These are phyloP conservation scores for Syngnathus rostellatus DNA, from an alignment of 2,797 vertebrate species.

Conservation along the genomic window DNA sequence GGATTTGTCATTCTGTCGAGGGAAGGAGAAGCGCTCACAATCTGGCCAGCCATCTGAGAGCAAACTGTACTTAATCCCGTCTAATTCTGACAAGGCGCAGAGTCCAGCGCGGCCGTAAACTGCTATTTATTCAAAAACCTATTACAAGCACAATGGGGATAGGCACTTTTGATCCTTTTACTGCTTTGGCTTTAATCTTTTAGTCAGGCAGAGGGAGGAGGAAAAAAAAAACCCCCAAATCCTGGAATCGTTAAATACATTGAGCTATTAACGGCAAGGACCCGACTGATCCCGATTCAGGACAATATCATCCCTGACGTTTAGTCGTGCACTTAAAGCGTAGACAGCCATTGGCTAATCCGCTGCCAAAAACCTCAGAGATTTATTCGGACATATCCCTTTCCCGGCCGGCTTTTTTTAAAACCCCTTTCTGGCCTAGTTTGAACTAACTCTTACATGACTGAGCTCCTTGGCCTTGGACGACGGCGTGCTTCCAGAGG, in stretches of 20 bases:
- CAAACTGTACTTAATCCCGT: constrained; percentile 69
- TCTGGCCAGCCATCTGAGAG: constrained; percentile 61
- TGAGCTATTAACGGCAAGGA: constrained; percentile 68
- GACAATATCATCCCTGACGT: constrained; percentile 71
- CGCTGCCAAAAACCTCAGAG: constrained; percentile 53
- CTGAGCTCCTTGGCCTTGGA: constrained; percentile 99
- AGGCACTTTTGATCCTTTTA: constrained; percentile 64
- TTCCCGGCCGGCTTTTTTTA: constrained; percentile 39
- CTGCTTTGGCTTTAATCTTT: constrained; percentile 69
- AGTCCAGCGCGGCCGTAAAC: constrained; percentile 67
- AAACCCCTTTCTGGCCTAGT: constrained; percentile 46
- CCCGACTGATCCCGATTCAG: constrained; percentile 67
- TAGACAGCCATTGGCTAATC: constrained; percentile 66
- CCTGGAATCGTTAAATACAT: constrained; percentile 70
- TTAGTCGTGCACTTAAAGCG: constrained; percentile 72
- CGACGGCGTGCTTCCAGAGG: constrained; percentile 96
- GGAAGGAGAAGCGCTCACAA: constrained; percentile 51
- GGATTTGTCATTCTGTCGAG: constrained; percentile 94
- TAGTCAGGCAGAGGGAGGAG: constrained; percentile 46
- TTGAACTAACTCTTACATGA: constrained; percentile 79
- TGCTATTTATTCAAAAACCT: constrained; percentile 75
- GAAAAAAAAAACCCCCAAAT: constrained; percentile 39
- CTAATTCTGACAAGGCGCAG: constrained; percentile 70
- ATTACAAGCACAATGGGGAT: constrained; percentile 72
- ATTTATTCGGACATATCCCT: constrained; percentile 56